phyloP scores from a whole-genome alignment of 2,888 invertebrate species.

The Drepana falcataria region DNA sequence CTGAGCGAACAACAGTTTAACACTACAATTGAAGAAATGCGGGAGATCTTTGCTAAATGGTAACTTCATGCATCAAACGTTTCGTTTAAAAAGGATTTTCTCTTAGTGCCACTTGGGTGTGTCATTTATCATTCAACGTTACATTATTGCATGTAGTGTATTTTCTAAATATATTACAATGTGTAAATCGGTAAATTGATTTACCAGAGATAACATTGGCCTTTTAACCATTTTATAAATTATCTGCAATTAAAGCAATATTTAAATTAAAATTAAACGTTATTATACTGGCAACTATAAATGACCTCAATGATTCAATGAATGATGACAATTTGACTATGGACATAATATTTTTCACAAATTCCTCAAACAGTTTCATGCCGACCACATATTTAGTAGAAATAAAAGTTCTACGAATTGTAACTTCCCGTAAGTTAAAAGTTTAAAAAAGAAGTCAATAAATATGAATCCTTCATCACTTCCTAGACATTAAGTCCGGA shows the following conservation, averaged over 20 bases:
- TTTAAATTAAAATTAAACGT: too few relatives aligned
- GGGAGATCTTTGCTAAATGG: conserved; percentile 40
- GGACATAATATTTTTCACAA: too few relatives aligned
- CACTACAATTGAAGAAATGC: conserved; percentile 32
- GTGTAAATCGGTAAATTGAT: background rate
- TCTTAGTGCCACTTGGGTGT: conserved; percentile 37
- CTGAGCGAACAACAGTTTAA: conserved; percentile 33
- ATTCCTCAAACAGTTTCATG: too few relatives aligned
- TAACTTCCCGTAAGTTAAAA: background rate
- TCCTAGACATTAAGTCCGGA: conserved; percentile 26
- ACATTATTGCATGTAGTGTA: conserved; percentile 27
- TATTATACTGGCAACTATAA: too few relatives aligned
- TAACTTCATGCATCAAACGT: conserved; percentile 30
- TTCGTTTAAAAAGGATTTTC: conserved; percentile 47
- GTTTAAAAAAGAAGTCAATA: conserved; percentile 16
- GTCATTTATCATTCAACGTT: conserved; percentile 42
- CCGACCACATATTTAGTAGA: background rate
- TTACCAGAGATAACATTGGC: too few relatives aligned
- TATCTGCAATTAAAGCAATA: too few relatives aligned
- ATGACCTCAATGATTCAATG: too few relatives aligned
- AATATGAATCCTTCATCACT: conserved; percentile 37
- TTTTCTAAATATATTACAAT: conserved; percentile 6
- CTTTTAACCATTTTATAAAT: too few relatives aligned
- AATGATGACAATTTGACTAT: too few relatives aligned
- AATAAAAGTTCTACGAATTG: background rate